A percentile compares a stretch with the other conserved stretches of the same genome.
Conservation (phyloP, 2,797 vertebrate genomes). For the Hoplostethus atlanticus region DNA sequence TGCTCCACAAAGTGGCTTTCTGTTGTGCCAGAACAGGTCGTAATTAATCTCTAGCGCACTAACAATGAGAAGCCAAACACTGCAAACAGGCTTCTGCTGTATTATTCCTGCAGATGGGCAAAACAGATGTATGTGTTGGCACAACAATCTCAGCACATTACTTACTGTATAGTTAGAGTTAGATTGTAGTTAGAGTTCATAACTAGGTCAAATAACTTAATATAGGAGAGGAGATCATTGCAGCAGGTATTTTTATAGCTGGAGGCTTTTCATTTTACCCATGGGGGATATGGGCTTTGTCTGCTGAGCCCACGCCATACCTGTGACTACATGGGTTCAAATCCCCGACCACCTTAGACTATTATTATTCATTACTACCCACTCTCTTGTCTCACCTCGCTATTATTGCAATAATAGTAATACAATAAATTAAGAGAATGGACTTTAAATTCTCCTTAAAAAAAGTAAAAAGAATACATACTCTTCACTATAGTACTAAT, state of each 20-base stretch:
- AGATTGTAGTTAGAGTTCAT: neutral
- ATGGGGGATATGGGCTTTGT: neutral
- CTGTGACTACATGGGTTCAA: neutral
- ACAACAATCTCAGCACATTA: constrained; percentile 1
- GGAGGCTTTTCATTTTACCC: neutral
- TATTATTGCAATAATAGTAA: neutral
- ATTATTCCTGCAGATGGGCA: constrained; percentile 35
- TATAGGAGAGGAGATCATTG: neutral
- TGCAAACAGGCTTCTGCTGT: constrained; percentile 34
- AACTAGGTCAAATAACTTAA: neutral
- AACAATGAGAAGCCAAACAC: constrained; percentile 64
- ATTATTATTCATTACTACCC: constrained; percentile 1
- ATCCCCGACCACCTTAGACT: neutral
- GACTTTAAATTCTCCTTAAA: neutral
- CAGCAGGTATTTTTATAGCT: neutral
- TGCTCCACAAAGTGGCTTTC: constrained; percentile 67
- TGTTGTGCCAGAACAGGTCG: constrained; percentile 64
- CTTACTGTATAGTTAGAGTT: neutral
- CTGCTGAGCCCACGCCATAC: neutral
- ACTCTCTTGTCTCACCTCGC: constrained; percentile 5
- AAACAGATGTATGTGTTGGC: constrained; percentile 17
- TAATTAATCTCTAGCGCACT: constrained; percentile 79
- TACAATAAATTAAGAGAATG: neutral
- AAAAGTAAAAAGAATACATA: neutral
- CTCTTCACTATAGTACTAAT: too few relatives aligned